These are phyloP conservation scores for Platorchestia sp. DNA, from an alignment of 1,140 invertebrate species.

Conservation along the genomic window DNA sequence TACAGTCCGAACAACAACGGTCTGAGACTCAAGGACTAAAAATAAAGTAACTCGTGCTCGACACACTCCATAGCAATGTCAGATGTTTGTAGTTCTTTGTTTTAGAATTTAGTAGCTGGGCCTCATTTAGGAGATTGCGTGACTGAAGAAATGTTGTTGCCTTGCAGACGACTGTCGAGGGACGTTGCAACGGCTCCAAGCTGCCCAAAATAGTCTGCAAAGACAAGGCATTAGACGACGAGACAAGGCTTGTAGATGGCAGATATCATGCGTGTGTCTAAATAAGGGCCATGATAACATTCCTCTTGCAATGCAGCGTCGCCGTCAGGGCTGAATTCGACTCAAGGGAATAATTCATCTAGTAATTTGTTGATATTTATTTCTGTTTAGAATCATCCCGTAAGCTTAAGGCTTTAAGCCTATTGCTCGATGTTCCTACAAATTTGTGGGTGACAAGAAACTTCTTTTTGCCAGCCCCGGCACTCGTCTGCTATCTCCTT, in stretches of 20 bases:
- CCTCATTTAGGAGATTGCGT: background rate
- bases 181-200: background rate
- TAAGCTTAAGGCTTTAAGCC: background rate
- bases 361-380: background rate
- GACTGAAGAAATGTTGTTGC: background rate
- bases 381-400: background rate
- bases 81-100: background rate
- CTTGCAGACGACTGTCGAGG: background rate
- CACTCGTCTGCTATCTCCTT: background rate
- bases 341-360: background rate
- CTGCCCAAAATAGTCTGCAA: background rate
- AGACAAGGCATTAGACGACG: background rate
- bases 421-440: background rate
- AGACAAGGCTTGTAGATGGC: background rate
- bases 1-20: background rate
- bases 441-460: background rate
- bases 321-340: background rate
- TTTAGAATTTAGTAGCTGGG: background rate
- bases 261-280: background rate
- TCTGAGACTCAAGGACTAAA: background rate
- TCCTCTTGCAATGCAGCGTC: background rate
- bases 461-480: background rate
- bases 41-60: background rate
- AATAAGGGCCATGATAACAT: background rate
- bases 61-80: background rate